phyloP scores from a whole-genome alignment of 1,140 invertebrate species.

The Agrilus planipennis region DNA sequence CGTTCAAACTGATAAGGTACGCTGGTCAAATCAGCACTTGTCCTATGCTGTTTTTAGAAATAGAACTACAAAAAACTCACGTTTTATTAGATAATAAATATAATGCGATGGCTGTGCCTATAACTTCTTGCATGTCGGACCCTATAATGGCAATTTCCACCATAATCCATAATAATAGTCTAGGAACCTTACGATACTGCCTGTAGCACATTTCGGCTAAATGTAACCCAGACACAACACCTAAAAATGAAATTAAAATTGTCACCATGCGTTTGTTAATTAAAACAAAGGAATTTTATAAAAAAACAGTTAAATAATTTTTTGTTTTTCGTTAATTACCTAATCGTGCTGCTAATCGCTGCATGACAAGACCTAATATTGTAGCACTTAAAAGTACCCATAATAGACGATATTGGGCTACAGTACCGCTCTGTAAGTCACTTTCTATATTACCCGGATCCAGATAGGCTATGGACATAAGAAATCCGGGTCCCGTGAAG shows the following conservation, averaged over 20 bases:
- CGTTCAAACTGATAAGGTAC: no score
- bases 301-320: not conserved
- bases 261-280: not conserved
- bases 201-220: conserved; percentile 73
- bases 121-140: conserved; percentile 90
- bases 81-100: conserved; percentile 72
- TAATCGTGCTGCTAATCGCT: conserved; percentile 71
- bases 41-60: no score
- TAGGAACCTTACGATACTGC: conserved; percentile 66
- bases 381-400: conserved; percentile 86
- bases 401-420: conserved; percentile 68
- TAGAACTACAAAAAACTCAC: conserved; percentile 37
- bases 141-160: conserved; percentile 91
- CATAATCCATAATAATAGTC: conserved; percentile 84
- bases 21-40: no score
- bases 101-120: conserved; percentile 84
- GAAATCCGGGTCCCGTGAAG: conserved; percentile 85
- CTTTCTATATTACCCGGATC: conserved; percentile 93
- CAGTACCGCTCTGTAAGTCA: conserved; percentile 74
- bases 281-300: not conserved
- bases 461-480: conserved; percentile 90
- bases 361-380: conserved; percentile 76
- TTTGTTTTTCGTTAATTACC: conserved; percentile 39
- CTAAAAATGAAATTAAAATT: conserved; percentile 10
- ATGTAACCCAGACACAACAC: conserved; percentile 51